phyloP scores from a whole-genome alignment of 35 echinoderm and acorn worm species.

The Holothuria glaberrima region DNA sequence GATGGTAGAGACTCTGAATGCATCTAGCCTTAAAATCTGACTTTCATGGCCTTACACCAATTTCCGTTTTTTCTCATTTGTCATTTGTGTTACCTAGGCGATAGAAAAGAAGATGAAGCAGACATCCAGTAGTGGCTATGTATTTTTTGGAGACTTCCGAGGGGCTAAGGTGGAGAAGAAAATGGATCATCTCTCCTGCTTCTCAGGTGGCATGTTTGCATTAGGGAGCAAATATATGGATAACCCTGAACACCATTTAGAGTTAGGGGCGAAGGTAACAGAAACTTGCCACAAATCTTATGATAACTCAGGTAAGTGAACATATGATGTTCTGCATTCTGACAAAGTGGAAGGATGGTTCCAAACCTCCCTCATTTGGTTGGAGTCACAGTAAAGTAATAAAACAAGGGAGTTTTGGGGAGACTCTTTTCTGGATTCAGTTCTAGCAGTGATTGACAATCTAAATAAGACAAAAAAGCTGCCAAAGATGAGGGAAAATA shows the following conservation, averaged over 20 bases:
- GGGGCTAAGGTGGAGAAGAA: constrained; percentile 91
- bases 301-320: constrained; percentile 91
- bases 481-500: too few relatives aligned
- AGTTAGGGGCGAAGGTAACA: constrained; percentile 81
- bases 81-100: constrained; percentile 59
- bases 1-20: too few relatives aligned
- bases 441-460: too few relatives aligned
- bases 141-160: constrained; percentile 90
- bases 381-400: too few relatives aligned
- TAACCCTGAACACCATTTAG: constrained; percentile 74
- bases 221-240: constrained; percentile 71
- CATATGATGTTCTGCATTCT: too few relatives aligned
- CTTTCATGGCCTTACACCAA: too few relatives aligned
- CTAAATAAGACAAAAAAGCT: too few relatives aligned
- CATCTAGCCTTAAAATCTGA: too few relatives aligned
- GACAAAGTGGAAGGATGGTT: too few relatives aligned
- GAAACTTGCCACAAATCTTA: constrained; percentile 92
- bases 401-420: too few relatives aligned
- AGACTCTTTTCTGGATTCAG: too few relatives aligned
- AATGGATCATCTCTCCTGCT: constrained; percentile 98
- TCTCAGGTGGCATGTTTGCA: constrained; percentile 98
- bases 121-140: constrained; percentile 75
- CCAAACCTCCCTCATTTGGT: too few relatives aligned
- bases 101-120: constrained; percentile 88
- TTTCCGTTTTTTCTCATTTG: background rate